Percentiles rank a stretch among this genome's conserved stretches.
Evolutionary conservation across 37 sponge, comb jelly and placozoan genomes (phyloP).

Genomic region (Spongilla lacustris): DNA sequence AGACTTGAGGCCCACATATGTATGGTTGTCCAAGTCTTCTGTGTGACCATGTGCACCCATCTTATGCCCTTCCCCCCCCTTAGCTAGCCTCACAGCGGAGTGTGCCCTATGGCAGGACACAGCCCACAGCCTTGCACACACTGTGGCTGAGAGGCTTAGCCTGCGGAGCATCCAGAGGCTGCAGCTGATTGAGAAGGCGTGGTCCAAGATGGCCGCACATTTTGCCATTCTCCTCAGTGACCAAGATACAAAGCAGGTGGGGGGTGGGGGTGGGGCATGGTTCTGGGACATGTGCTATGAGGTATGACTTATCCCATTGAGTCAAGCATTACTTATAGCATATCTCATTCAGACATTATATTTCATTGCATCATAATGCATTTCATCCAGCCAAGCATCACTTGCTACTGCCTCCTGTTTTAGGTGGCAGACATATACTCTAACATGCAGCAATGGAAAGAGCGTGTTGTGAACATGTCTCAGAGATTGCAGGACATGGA

Average conservation of each 20-base stretch:
- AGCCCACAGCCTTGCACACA: constrained; percentile 78
- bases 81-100: constrained; percentile 74
- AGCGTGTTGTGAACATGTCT: constrained; percentile 17
- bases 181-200: constrained; percentile 89
- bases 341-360: no score
- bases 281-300: neutral
- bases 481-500: constrained; percentile 45
- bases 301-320: no score
- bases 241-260: constrained; percentile 83
- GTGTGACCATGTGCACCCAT: neutral
- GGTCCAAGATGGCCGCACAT: constrained; percentile 86
- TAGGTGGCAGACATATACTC: constrained; percentile 67
- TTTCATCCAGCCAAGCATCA: no score
- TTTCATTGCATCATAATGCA: no score
- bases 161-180: constrained; percentile 57
- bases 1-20: constrained; percentile 80
- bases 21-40: constrained; percentile 26
- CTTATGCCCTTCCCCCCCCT: neutral
- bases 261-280: neutral
- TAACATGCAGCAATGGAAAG: constrained; percentile 62
- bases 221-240: constrained; percentile 80
- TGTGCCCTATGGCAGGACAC: constrained; percentile 88
- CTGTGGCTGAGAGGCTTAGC: constrained; percentile 45
- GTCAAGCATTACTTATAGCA: no score
- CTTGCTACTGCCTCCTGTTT: no score